A percentile compares a stretch with the other conserved stretches of the same genome.
These are phyloP conservation scores for Agriopis marginaria DNA, from an alignment of 2,888 invertebrate genomes.

Conservation along the genomic window DNA sequence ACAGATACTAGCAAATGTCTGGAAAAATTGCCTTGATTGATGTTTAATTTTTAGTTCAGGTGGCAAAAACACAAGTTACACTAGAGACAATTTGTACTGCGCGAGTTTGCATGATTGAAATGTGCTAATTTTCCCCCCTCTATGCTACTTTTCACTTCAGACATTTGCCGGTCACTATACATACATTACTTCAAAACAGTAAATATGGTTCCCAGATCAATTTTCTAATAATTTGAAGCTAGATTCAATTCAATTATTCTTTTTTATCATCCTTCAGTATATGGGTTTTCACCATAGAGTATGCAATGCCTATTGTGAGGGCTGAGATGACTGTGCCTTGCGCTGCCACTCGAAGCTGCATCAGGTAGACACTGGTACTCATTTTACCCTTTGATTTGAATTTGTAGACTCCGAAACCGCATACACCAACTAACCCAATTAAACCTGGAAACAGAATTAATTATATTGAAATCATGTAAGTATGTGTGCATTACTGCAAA, in stretches of 20 bases:
- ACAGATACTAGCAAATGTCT: not conserved
- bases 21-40: too few relatives aligned
- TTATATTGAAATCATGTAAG: too few relatives aligned
- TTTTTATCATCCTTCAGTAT: slow-evolving; percentile 70
- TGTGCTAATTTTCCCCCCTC: too few relatives aligned
- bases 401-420: slow-evolving; percentile 90
- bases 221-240: slow-evolving; percentile 16
- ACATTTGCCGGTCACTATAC: too few relatives aligned
- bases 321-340: slow-evolving; percentile 94
- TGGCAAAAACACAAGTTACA: too few relatives aligned
- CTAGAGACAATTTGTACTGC: too few relatives aligned
- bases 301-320: slow-evolving; percentile 90
- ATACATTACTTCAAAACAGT: not conserved
- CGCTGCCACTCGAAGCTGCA: slow-evolving; percentile 94
- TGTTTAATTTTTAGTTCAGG: too few relatives aligned
- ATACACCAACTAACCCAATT: slow-evolving; percentile 88
- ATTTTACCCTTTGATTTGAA: slow-evolving; percentile 91
- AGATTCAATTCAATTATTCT: slow-evolving; percentile 49
- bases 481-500: too few relatives aligned
- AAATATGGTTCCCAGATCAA: slow-evolving; percentile 34
- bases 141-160: too few relatives aligned
- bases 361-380: slow-evolving; percentile 93
- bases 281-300: slow-evolving; percentile 88
- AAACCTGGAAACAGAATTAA: slow-evolving; percentile 86
- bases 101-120: too few relatives aligned